Conservation (phyloP, 2,797 vertebrate species). For the Halcyon badia region DNA sequence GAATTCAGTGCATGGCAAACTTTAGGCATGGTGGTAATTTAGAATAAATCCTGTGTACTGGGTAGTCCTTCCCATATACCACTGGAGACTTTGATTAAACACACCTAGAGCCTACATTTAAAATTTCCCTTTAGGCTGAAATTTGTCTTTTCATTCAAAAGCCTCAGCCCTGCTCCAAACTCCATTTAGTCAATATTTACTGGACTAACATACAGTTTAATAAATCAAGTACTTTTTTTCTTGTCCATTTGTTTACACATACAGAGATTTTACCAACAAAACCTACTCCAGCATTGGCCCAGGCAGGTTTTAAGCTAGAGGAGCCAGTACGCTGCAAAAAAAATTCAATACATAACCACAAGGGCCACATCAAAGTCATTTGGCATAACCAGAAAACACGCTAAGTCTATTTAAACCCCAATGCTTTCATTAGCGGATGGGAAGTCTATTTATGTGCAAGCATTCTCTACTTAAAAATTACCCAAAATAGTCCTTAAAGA, state of each 20-base stretch:
- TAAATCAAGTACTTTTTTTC: background rate
- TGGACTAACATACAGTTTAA: background rate
- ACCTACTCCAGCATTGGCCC: background rate
- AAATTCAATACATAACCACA: background rate
- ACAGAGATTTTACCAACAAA: background rate
- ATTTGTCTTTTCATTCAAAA: background rate
- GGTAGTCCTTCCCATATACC: background rate
- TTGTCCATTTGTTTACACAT: background rate
- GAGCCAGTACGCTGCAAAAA: background rate
- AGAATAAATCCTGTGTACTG: background rate
- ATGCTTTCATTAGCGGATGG: slow-evolving; percentile 25
- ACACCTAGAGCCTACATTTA: background rate
- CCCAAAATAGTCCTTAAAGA: slow-evolving; percentile 16
- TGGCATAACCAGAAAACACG: background rate
- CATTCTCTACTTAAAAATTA: slow-evolving; percentile 8
- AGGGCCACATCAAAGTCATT: slow-evolving; percentile 53
- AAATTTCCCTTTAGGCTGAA: background rate
- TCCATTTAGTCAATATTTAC: background rate
- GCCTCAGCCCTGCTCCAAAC: background rate
- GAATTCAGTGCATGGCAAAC: background rate
- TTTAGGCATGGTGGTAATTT: background rate
- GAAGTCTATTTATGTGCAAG: background rate
- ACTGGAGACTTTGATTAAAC: background rate
- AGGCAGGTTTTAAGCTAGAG: background rate
- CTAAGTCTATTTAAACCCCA: slow-evolving; percentile 12